Conservation (phyloP, 2,113 vertebrate genomes). For the Ptyas mucosa region DNA sequence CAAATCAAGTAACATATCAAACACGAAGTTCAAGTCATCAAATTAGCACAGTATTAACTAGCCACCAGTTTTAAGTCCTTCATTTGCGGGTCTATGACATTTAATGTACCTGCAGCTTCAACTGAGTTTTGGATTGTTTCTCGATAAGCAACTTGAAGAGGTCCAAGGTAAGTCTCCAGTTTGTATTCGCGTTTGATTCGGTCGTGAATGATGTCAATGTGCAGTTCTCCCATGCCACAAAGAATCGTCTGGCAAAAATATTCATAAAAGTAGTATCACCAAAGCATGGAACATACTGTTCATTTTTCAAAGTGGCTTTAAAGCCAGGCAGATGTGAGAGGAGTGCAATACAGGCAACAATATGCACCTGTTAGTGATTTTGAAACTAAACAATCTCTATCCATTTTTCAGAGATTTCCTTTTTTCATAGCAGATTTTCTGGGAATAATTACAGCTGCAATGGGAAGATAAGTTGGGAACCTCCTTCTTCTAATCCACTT, state of each 20-base stretch:
- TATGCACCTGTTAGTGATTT: neutral
- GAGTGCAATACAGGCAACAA: neutral
- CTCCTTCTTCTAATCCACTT: neutral
- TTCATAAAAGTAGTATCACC: neutral
- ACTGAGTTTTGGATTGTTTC: slow-evolving; percentile 83
- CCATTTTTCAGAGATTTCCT: neutral
- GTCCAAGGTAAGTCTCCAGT: slow-evolving; percentile 88
- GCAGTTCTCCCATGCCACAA: slow-evolving; percentile 98
- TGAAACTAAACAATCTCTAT: neutral
- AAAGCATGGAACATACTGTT: neutral
- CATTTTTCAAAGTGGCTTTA: neutral
- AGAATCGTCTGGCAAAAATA: slow-evolving; percentile 79
- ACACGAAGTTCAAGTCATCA: neutral
- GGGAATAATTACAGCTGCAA: neutral
- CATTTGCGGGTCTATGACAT: neutral
- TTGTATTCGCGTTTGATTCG: slow-evolving; percentile 91
- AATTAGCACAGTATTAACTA: neutral
- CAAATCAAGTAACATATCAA: neutral
- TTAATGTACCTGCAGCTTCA: slow-evolving; percentile 72
- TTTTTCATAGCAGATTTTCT: neutral
- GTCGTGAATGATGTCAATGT: slow-evolving; percentile 95
- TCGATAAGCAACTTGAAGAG: slow-evolving; percentile 91
- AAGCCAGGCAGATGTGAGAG: neutral
- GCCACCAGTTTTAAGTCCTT: neutral
- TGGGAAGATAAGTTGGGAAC: neutral